Base-by-base conservation (phyloP, 2,113 vertebrate genomes). In the Ailurus styani region DNA sequence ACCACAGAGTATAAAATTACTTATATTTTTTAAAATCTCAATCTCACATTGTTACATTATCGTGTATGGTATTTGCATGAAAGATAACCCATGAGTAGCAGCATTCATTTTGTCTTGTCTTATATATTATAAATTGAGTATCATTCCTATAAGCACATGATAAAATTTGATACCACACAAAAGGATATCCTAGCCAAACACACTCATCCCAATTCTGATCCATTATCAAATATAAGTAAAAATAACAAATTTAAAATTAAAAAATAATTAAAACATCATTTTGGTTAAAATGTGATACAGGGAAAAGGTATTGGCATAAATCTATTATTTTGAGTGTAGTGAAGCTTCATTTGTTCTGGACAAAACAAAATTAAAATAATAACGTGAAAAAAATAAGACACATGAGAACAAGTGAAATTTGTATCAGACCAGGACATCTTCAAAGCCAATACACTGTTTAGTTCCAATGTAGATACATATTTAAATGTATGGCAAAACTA, bases 361-460 rank as follows among this genome's bases (percentile, higher is more conserved):
- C n/a, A 82, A 77, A 82, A 66, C 21, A 88, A 77, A 83, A 95
- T 83, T 78, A 83, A 93, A 84, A 72, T 72, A 86, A 20, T 54
- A 62, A 90, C 25, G 60, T 54, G 47, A 77, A 20, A 87, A 83
- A 92, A 75, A 42, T 34, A 90, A 90, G 45, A 82, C 2, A 70
- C 52, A 92, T 50, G 5, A 87, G 78, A 92, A 64, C 2, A 84
- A 77, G n/a, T 85, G 6, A 94, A 97, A 95, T 81, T 57, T 93
- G 8, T 17, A 86, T 62, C 75, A 37, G 21, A 73, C 3, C 55
- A 3, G 18, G 10, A 60, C 75, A 10, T 29, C 21, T 81, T 97
- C 88, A 92, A 96, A 82, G 37, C 29, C 45, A 96, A 18, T 78
- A 78, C 12, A 78, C 12, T 72, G 25, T 1, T 40, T 87, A 55